Conservation (phyloP, 2,113 vertebrate species). For the Haemorhous mexicanus region DNA sequence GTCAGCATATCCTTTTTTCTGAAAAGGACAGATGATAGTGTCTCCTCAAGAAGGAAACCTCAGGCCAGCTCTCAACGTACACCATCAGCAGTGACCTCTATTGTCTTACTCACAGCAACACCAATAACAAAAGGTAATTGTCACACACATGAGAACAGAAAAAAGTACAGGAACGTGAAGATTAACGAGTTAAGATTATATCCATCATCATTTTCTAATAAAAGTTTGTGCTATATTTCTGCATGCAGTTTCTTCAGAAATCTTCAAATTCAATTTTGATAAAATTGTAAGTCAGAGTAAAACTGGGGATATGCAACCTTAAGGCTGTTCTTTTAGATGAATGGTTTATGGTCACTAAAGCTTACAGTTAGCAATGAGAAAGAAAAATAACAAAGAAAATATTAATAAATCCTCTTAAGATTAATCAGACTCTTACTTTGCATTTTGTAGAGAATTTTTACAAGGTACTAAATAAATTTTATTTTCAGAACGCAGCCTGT, state of each 20-base stretch:
- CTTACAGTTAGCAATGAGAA: neutral
- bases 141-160: neutral
- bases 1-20: constrained; percentile 29
- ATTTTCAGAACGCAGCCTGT: neutral
- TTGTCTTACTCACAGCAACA: neutral
- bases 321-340: neutral
- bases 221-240: neutral
- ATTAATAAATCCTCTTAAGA: neutral
- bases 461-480: neutral
- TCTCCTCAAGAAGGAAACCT: neutral
- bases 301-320: neutral
- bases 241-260: neutral
- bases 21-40: constrained; percentile 30
- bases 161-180: neutral
- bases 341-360: neutral
- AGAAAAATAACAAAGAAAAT: neutral
- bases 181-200: neutral
- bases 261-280: neutral
- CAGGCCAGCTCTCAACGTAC: neutral
- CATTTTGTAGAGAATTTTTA: neutral
- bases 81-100: neutral
- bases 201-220: neutral
- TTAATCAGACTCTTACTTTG: neutral
- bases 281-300: neutral
- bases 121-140: neutral